phyloP scores from a whole-genome alignment of 2,888 invertebrate species.

The Marronus borbonicus region DNA sequence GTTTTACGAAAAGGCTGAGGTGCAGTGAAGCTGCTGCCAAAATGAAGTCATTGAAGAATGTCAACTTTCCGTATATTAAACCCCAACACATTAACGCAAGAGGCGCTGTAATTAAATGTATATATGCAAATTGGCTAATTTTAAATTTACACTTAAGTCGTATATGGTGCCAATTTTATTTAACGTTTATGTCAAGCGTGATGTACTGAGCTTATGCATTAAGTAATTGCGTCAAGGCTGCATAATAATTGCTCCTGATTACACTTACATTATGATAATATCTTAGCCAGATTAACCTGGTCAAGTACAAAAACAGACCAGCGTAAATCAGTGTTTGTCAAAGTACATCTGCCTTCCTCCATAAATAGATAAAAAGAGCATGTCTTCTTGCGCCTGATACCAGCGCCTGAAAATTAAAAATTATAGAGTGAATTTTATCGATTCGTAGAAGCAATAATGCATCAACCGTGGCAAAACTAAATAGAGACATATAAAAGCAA shows the following conservation, averaged over 20 bases:
- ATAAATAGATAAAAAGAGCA: background rate
- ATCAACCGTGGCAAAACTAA: conserved; percentile 18
- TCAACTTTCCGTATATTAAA: too few relatives aligned
- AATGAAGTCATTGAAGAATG: too few relatives aligned
- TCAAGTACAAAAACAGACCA: background rate
- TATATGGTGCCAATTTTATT: too few relatives aligned
- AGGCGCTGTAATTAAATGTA: too few relatives aligned
- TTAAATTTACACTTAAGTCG: too few relatives aligned
- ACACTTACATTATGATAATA: conserved; percentile 13
- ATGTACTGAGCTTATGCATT: too few relatives aligned
- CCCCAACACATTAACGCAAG: too few relatives aligned
- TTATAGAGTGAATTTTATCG: conserved; percentile 27
- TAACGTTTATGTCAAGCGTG: too few relatives aligned
- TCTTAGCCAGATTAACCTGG: conserved; percentile 2
- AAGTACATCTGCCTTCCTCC: background rate
- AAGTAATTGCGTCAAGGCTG: background rate
- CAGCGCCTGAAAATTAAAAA: conserved; percentile 43
- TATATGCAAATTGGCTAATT: too few relatives aligned
- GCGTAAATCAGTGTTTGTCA: background rate
- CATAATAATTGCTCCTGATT: conserved; percentile 17
- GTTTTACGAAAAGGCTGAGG: too few relatives aligned
- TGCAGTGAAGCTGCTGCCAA: too few relatives aligned
- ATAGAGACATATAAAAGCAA: conserved; percentile 22
- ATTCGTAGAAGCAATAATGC: conserved; percentile 34
- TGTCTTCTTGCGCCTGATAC: background rate